These are phyloP conservation scores for Mythimna albipuncta DNA, from an alignment of 2,888 invertebrate genomes.

Conservation along the genomic window DNA sequence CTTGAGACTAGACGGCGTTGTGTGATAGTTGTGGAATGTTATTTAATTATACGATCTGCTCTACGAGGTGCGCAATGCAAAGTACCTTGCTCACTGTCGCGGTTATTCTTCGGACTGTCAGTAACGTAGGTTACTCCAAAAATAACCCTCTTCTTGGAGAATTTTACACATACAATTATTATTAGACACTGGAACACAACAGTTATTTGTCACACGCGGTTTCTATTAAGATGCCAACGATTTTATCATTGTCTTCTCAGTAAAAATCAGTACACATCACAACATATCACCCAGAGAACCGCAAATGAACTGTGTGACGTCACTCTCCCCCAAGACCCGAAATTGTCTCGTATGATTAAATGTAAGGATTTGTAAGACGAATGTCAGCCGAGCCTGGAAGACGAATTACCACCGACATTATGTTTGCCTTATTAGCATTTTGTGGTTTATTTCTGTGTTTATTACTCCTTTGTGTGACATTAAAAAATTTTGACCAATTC, in stretches of 20 bases:
- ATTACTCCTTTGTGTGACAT: slow-evolving; percentile 2
- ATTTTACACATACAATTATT: too few species aligned
- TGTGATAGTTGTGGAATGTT: too few species aligned
- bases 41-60: too few species aligned
- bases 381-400: slow-evolving; percentile 64
- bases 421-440: slow-evolving; percentile 40
- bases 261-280: slow-evolving; percentile 28
- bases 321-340: slow-evolving; percentile 49
- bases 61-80: too few species aligned
- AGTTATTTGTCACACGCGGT: too few species aligned
- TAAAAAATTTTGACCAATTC: slow-evolving; percentile 15
- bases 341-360: slow-evolving; percentile 75
- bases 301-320: slow-evolving; percentile 55
- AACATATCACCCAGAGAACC: slow-evolving; percentile 20
- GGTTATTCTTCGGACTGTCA: too few species aligned
- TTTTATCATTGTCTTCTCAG: background rate
- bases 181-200: too few species aligned
- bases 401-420: slow-evolving; percentile 48
- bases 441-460: slow-evolving; percentile 18
- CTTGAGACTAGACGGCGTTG: too few species aligned
- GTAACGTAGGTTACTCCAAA: too few species aligned
- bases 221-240: background rate
- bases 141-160: too few species aligned
- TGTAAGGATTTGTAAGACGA: slow-evolving; percentile 69
- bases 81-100: too few species aligned